These are phyloP conservation scores for Micrastur ruficollis DNA, from an alignment of 2,797 vertebrate species.

Conservation along the genomic window DNA sequence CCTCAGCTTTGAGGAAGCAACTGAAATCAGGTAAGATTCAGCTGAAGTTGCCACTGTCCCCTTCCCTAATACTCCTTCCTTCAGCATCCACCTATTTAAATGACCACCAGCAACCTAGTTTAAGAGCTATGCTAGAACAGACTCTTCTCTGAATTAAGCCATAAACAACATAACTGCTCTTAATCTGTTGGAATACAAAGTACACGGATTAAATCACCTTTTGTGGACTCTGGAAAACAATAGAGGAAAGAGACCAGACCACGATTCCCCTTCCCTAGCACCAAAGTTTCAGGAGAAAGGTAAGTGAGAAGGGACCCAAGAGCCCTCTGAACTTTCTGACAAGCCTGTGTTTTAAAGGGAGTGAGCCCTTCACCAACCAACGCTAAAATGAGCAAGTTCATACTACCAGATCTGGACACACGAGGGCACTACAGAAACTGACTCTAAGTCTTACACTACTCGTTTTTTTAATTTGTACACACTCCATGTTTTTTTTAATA, in stretches of 20 bases:
- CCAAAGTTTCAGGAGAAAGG: background rate
- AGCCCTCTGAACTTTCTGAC: background rate
- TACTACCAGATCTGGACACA: background rate
- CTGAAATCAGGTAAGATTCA: background rate
- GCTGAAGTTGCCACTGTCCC: background rate
- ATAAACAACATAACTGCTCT: background rate
- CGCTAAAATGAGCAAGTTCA: background rate
- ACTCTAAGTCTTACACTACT: too few species aligned
- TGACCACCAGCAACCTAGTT: background rate
- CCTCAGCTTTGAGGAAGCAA: background rate
- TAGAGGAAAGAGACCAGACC: background rate
- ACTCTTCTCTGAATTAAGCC: background rate
- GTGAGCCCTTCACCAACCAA: accelerated
- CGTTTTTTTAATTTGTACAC: background rate
- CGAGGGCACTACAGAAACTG: background rate
- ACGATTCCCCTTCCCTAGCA: background rate
- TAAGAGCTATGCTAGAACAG: background rate
- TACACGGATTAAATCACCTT: background rate
- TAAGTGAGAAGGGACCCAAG: background rate
- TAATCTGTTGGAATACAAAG: background rate
- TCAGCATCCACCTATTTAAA: background rate
- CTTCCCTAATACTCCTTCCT: background rate
- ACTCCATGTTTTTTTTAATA: background rate
- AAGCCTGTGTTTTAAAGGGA: background rate
- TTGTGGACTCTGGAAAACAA: background rate